Evolutionary conservation across 2,797 vertebrate genomes (phyloP).

Genomic region (Gambelia wislizenii): DNA sequence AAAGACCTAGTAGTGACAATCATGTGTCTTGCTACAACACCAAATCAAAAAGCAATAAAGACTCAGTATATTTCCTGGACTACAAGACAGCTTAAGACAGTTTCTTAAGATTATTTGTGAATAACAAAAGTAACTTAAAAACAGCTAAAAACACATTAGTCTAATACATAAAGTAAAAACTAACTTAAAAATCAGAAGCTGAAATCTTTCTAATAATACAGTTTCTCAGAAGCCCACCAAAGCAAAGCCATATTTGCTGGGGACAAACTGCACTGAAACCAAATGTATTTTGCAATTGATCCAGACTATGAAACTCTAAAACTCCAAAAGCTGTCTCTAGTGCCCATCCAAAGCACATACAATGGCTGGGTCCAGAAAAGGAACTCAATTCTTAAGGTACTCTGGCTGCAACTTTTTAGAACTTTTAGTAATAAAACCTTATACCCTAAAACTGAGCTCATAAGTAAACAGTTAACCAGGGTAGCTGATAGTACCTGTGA

Average conservation of each 20-base stretch:
- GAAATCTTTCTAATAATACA: background rate
- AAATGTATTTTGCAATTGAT: background rate
- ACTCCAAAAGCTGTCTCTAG: background rate
- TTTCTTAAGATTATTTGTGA: background rate
- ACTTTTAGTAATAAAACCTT: background rate
- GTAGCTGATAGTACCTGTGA: background rate
- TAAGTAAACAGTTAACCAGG: too few species aligned
- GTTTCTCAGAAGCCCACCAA: too few species aligned
- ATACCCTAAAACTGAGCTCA: background rate
- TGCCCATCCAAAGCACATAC: too few species aligned
- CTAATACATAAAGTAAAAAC: background rate
- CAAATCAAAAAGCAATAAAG: slow-evolving; percentile 8
- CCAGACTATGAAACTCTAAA: too few species aligned
- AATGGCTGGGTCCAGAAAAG: background rate
- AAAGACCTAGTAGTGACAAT: slow-evolving; percentile 3
- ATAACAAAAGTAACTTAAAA: background rate
- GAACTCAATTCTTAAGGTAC: background rate
- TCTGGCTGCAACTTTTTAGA: background rate
- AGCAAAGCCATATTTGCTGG: too few species aligned
- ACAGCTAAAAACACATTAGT: background rate
- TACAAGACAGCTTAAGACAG: background rate
- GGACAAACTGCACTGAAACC: background rate
- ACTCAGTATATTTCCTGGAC: background rate
- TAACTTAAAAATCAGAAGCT: background rate
- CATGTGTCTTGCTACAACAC: background rate